Evolutionary conservation across 2,113 vertebrate species (phyloP).

Genomic region (Passerina amoena): DNA sequence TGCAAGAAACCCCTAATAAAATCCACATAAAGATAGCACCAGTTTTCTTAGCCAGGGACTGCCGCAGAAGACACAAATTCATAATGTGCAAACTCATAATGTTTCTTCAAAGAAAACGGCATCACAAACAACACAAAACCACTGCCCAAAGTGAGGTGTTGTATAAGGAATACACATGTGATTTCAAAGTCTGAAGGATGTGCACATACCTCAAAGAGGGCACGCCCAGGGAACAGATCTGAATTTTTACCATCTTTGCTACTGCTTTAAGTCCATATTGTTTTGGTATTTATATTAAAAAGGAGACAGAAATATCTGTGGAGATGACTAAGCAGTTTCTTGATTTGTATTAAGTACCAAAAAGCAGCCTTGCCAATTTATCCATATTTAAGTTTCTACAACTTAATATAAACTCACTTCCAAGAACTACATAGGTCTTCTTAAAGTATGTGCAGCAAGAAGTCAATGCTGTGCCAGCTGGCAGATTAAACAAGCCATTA

Average conservation of each 20-base stretch:
- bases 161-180: accelerated
- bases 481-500: conserved; percentile 71
- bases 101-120: background rate
- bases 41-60: background rate
- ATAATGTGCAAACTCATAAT: background rate
- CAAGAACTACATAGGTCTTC: conserved; percentile 73
- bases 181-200: background rate
- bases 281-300: background rate
- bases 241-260: background rate
- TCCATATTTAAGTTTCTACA: conserved; percentile 73
- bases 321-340: conserved; percentile 76
- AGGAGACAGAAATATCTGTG: conserved; percentile 10
- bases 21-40: background rate
- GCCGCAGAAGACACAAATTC: background rate
- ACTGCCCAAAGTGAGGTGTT: background rate
- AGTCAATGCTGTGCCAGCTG: conserved; percentile 70
- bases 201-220: background rate
- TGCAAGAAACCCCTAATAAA: background rate
- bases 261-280: background rate
- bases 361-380: conserved; percentile 63
- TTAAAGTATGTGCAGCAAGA: conserved; percentile 73
- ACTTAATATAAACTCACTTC: conserved; percentile 68
- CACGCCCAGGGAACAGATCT: background rate
- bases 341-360: conserved; percentile 56
- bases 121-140: background rate